Percentiles rank a stretch among this genome's conserved stretches.
These are phyloP conservation scores for Melanostigma gelatinosum DNA, from an alignment of 2,113 vertebrate genomes.

Conservation along the genomic window DNA sequence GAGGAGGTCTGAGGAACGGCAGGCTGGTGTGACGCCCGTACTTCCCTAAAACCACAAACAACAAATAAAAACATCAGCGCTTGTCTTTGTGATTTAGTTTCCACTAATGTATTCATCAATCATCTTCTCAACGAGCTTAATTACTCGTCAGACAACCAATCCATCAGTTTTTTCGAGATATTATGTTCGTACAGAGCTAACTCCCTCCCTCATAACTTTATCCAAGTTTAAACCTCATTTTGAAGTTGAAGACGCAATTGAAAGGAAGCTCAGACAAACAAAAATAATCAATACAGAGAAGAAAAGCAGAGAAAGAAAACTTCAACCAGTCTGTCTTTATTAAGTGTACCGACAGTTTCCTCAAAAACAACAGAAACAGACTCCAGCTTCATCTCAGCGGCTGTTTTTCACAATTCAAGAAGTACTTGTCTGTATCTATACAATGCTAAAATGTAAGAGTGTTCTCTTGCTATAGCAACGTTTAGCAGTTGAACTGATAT, in stretches of 20 bases:
- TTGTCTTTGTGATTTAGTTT: neutral
- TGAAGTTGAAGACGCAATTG: neutral
- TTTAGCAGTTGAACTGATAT: too few relatives aligned
- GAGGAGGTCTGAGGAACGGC: constrained; percentile 88
- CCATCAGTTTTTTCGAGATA: constrained; percentile 31
- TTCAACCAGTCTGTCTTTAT: constrained; percentile 3
- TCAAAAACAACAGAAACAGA: neutral
- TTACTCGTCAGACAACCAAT: constrained; percentile 28
- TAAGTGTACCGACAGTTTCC: neutral
- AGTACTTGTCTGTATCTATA: neutral
- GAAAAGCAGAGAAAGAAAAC: constrained; percentile 4
- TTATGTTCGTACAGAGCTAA: constrained; percentile 21
- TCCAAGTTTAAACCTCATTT: constrained; percentile 18
- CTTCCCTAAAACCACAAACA: constrained; percentile 78
- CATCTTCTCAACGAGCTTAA: constrained; percentile 30
- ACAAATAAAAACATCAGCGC: constrained; percentile 28
- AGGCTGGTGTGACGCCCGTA: constrained; percentile 87
- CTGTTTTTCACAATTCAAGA: neutral
- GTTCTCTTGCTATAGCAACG: too few relatives aligned
- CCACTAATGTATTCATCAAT: constrained; percentile 39
- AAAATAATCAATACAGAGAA: neutral
- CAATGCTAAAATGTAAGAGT: neutral
- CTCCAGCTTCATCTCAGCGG: neutral
- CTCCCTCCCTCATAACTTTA: constrained; percentile 8
- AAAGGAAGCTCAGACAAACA: constrained; percentile 17